phyloP scores from a whole-genome alignment of 1,140 invertebrate species.

The Oryzaephilus surinamensis region DNA sequence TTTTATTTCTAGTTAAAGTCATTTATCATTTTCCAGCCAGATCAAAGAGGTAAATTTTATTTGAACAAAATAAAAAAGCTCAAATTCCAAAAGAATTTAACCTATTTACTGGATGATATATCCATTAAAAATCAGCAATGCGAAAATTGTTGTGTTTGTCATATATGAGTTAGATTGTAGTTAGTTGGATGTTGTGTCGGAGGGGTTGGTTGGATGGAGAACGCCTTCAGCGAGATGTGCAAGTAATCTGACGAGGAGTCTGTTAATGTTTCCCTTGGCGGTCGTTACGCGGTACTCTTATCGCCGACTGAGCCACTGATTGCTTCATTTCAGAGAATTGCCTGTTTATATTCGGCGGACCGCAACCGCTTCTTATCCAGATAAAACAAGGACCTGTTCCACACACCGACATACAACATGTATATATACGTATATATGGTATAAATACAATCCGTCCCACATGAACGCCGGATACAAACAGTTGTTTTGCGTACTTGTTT shows the following conservation, averaged over 20 bases:
- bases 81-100: no score
- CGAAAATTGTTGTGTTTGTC: no score
- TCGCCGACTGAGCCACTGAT: slow-evolving; percentile 37
- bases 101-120: no score
- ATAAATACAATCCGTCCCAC: background rate
- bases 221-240: slow-evolving; percentile 29
- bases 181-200: background rate
- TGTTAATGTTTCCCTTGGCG: slow-evolving; percentile 38
- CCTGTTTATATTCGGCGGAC: slow-evolving; percentile 38
- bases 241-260: slow-evolving; percentile 39
- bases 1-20: no score
- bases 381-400: slow-evolving; percentile 28
- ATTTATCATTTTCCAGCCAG: no score
- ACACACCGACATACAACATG: background rate
- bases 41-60: no score
- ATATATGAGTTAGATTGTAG: no score
- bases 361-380: slow-evolving; percentile 30
- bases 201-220: background rate
- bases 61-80: no score
- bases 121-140: no score
- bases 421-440: no score
- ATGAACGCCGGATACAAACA: slow-evolving; percentile 4
- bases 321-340: slow-evolving; percentile 39
- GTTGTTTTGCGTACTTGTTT: slow-evolving; percentile 18
- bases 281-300: slow-evolving; percentile 38